Evolutionary conservation across 2,113 vertebrate genomes (phyloP), one percentile per base, ranked within the genome.

Genomic region (Podocnemis expansa): DNA sequence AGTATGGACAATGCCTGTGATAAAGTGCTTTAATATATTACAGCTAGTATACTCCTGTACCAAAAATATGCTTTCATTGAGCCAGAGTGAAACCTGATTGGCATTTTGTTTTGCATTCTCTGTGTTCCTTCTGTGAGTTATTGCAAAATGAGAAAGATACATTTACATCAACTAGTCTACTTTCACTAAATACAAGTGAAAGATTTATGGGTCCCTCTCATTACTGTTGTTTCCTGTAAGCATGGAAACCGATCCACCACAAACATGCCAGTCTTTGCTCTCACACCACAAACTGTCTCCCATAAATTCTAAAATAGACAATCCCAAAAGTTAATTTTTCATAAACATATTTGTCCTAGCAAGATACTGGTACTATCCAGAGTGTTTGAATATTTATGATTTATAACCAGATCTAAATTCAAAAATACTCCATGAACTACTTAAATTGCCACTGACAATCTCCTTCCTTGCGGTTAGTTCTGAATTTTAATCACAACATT

Each of bases 141-240:
- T 95, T 97, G 97, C 93, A 86, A 96, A 94, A 94, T 94, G 96
- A 97, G 94, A 96, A 96, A 97, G 94, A 94, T 83, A 92, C 67
- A 96, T 97, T 93, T 97, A 97, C 93, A 60, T 93, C 93, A 96
- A 94, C 93, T 96, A 78, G 67, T 90, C 91, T 89, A 86, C 83
- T 94, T 92, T 1, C 0, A 73, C 87, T 95, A 85, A 95, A 89
- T 96, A 93, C 45, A 87, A 96, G 47, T 94, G 93, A 94, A 92
- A 98, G 97, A 98, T 98, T 98, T 98, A 98, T 89, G 89, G 91
- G 85, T 78, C 95, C 95, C 94, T 91, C 9, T 1, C 91, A 93
- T 88, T 73, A 91, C 92, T 82, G 95, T 94, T 89, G 81, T 95
- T 87, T 96, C 87, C 96, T 96, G 95, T 97, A 96, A 97, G 95